Evolutionary conservation across 1,140 invertebrate genomes (phyloP), one percentile per base, ranked within the genome.

Genomic region (Heliconius hermathena): DNA sequence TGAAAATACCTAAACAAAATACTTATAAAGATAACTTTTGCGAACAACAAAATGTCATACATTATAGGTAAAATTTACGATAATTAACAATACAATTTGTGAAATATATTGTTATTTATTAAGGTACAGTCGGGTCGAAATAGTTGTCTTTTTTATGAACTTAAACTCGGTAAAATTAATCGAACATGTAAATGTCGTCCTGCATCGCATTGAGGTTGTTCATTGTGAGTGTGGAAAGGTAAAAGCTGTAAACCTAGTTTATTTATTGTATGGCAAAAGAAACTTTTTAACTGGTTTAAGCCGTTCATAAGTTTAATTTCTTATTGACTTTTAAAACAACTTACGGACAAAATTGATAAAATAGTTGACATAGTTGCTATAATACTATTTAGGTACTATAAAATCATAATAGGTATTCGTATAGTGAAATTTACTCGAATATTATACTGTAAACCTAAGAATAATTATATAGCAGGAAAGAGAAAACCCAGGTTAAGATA

Each of bases 211-310:
- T 66, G 78, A 79, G 78, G 78, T 74, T 57, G 29, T 76, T 76
- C 73, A 57, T 26, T 38, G 73, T 54, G 78, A 79, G 71, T 74
- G 78, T 79, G 73, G 60, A 74, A 74, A 73, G 77, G 77, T 78
- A 60, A 66, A 66, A 73, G 76, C 49, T 78, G n/a, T 71, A 71
- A 76, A 26, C 60, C 60, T 66, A 66, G 22, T 66, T 66, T 66
- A 66, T 66, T 66, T 66, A 66, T 66, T 66, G 13, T 66, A 66
- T 18, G 13, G 22, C 13, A 29, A 66, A 29, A 66, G 60, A 66
- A 66, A 66, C 60, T 66, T 66, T 29, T 66, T 29, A 66, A 66
- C 60, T 29, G 60, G 60, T 66, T 66, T 29, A 29, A 16, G 60
- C 13, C 22, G 60, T 11, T 66, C n/a, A 66, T 66, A 66, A 66